A percentile compares a stretch with the other conserved stretches of the same genome.
These are phyloP conservation scores for Acromyrmex charruanus DNA, from an alignment of 1,140 invertebrate genomes.

Conservation along the genomic window DNA sequence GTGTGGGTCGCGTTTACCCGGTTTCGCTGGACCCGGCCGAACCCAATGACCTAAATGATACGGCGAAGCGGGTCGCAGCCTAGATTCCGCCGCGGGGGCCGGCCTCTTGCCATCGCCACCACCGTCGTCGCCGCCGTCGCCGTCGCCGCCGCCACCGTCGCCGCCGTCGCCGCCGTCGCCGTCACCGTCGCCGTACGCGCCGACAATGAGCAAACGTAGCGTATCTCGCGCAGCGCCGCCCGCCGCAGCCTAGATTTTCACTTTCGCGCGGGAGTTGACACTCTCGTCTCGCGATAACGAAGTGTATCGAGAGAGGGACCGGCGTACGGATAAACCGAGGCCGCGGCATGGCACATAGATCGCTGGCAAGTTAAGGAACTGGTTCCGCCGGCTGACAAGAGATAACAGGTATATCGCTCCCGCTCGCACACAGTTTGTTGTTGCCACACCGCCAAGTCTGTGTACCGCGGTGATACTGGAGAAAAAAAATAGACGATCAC, in stretches of 20 bases:
- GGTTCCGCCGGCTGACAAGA: slow-evolving; percentile 26
- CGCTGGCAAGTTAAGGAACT: slow-evolving; percentile 39
- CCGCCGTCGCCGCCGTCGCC: slow-evolving; percentile 24
- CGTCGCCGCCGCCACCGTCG: slow-evolving; percentile 9
- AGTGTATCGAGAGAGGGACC: slow-evolving; percentile 39
- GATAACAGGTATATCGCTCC: slow-evolving; percentile 26
- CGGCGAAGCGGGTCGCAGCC: slow-evolving; percentile 80
- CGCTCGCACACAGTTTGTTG: neutral
- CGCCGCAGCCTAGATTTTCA: slow-evolving; percentile 73
- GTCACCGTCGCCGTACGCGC: neutral
- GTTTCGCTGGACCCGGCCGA: slow-evolving; percentile 78
- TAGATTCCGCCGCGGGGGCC: slow-evolving; percentile 78
- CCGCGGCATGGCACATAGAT: neutral
- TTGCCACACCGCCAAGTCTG: neutral
- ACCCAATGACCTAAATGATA: slow-evolving; percentile 83
- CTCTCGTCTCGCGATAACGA: slow-evolving; percentile 75
- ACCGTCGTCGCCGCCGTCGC: neutral
- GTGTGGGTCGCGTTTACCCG: slow-evolving; percentile 78
- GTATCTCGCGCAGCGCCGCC: slow-evolving; percentile 65
- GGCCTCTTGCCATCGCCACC: slow-evolving; percentile 65
- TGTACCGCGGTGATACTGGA: neutral
- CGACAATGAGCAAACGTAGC: slow-evolving; percentile 72
- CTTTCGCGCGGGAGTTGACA: slow-evolving; percentile 79
- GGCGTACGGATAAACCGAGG: slow-evolving; percentile 1
- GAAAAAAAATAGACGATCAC: slow-evolving; percentile 23